Conservation (phyloP, 2,888 invertebrate genomes). For the Dastarcus helophoroides region DNA sequence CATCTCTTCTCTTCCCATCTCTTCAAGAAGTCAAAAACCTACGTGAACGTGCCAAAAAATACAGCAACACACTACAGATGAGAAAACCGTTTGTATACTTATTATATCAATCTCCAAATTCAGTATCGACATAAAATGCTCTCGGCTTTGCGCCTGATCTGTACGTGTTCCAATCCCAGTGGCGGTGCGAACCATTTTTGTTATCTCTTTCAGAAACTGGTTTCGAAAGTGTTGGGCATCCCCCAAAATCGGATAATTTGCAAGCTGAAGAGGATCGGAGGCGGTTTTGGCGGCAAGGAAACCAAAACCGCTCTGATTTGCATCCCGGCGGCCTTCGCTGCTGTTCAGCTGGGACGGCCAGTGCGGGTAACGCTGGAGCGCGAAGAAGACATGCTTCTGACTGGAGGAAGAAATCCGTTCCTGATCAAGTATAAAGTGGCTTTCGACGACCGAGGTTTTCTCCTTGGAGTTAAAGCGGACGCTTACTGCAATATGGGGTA, state of each 20-base stretch:
- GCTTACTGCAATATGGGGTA: slow-evolving; percentile 77
- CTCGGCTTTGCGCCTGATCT: too few relatives aligned
- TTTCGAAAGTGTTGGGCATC: slow-evolving; percentile 58
- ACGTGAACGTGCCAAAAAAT: too few relatives aligned
- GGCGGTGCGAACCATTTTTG: too few relatives aligned
- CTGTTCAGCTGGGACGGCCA: slow-evolving; percentile 63
- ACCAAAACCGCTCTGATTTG: slow-evolving; percentile 56
- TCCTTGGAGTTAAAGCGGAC: slow-evolving; percentile 59
- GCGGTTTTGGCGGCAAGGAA: slow-evolving; percentile 95
- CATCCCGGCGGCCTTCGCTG: slow-evolving; percentile 70
- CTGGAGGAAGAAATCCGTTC: slow-evolving; percentile 86
- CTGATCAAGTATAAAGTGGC: slow-evolving; percentile 74
- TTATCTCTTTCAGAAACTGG: slow-evolving; percentile 55
- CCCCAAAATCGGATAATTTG: slow-evolving; percentile 63
- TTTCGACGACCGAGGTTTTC: slow-evolving; percentile 61
- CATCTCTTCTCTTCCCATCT: too few relatives aligned
- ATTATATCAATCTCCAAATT: too few relatives aligned
- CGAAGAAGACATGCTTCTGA: slow-evolving; percentile 87
- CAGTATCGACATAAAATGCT: too few relatives aligned
- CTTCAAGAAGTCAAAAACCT: too few relatives aligned
- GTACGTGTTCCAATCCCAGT: too few relatives aligned
- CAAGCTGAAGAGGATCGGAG: slow-evolving; percentile 79
- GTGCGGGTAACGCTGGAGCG: slow-evolving; percentile 82
- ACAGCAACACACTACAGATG: too few relatives aligned
- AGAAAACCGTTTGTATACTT: too few relatives aligned